phyloP scores from a whole-genome alignment of 2,888 invertebrate species.

The Dasysyrphus albostriatus region DNA sequence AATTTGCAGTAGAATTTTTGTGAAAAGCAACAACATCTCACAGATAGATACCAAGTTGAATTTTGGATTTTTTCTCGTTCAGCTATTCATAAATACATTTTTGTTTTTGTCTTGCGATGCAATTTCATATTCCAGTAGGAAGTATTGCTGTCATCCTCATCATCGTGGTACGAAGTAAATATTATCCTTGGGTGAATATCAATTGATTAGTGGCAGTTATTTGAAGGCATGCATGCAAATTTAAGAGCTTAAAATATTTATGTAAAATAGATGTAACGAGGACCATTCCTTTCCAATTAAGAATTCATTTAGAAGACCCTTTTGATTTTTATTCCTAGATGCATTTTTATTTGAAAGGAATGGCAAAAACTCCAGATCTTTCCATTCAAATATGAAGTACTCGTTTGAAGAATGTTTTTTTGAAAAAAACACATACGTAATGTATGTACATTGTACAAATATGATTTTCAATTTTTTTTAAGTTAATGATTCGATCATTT shows the following conservation, averaged over 20 bases:
- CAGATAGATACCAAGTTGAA: conserved; percentile 49
- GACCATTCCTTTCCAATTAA: conserved; percentile 49
- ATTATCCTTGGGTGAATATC: conserved; percentile 62
- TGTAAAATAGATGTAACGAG: conserved; percentile 63
- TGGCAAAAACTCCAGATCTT: too few species aligned
- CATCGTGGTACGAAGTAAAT: conserved; percentile 24
- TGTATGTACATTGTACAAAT: too few species aligned
- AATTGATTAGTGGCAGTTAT: conserved; percentile 65
- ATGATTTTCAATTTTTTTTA: too few species aligned
- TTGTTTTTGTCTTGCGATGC: conserved; percentile 46
- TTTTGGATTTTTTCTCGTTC: conserved; percentile 27
- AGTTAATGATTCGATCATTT: too few species aligned
- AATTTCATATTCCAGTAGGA: conserved; percentile 22
- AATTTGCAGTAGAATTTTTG: conserved; percentile 45
- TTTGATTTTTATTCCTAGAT: not conserved
- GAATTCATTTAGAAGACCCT: conserved; percentile 25
- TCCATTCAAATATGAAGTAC: not conserved
- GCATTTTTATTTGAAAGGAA: conserved; percentile 4
- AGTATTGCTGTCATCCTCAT: not conserved
- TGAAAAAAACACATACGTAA: too few species aligned
- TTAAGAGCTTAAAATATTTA: conserved; percentile 43
- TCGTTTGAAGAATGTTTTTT: not conserved
- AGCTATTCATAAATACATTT: conserved; percentile 27
- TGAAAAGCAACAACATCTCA: conserved; percentile 27
- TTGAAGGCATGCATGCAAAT: conserved; percentile 62